phyloP scores from a whole-genome alignment of 53 echinoderm and acorn worm genomes.

The Mesocentrotus franciscanus region DNA sequence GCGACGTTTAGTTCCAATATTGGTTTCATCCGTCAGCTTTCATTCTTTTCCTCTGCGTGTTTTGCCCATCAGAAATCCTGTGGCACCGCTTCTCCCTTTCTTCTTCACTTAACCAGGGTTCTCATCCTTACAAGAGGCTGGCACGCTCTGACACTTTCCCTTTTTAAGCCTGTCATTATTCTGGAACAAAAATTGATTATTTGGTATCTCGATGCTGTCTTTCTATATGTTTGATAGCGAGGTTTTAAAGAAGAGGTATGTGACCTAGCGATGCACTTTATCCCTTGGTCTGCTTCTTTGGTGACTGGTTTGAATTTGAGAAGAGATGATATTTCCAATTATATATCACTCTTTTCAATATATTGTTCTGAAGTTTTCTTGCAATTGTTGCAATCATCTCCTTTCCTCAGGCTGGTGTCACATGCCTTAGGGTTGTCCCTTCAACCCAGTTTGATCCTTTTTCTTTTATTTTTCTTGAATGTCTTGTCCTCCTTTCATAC shows the following conservation, averaged over 20 bases:
- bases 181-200: slow-evolving; percentile 35
- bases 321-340: neutral
- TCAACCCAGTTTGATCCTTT: neutral
- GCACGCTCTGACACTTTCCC: slow-evolving; percentile 30
- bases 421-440: neutral
- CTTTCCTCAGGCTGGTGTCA: neutral
- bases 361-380: neutral
- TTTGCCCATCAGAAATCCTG: slow-evolving; percentile 39
- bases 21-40: slow-evolving; percentile 49
- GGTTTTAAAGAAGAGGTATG: neutral
- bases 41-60: slow-evolving; percentile 42
- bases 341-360: neutral
- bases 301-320: neutral
- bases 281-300: neutral
- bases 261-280: slow-evolving; percentile 25
- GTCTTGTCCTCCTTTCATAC: neutral
- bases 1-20: slow-evolving; percentile 53
- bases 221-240: neutral
- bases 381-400: neutral
- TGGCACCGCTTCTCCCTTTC: neutral
- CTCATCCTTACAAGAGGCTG: neutral
- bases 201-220: neutral
- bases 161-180: slow-evolving; percentile 26
- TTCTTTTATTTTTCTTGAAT: neutral
- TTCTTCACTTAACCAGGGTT: slow-evolving; percentile 1